Conservation (phyloP, 2,797 vertebrate species). For the Cyclopterus lumpus region DNA sequence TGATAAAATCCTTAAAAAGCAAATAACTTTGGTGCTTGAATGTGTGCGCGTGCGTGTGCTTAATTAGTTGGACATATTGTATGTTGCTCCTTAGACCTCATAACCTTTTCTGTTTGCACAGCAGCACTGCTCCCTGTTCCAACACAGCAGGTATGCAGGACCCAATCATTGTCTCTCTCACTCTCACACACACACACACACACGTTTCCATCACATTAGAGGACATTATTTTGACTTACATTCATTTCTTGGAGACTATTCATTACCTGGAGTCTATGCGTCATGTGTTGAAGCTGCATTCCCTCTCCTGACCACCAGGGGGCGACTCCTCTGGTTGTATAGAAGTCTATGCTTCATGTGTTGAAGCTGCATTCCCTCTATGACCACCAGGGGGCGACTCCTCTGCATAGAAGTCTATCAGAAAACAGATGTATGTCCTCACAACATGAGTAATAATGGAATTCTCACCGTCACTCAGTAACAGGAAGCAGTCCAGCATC, state of each 20-base stretch:
- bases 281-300: no score
- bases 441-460: no score
- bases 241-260: background rate
- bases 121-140: slow-evolving; percentile 2
- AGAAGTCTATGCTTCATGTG: background rate
- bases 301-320: no score
- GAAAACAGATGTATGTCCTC: no score
- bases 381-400: no score
- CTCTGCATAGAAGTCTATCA: no score
- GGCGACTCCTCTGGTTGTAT: background rate
- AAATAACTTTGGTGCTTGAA: background rate
- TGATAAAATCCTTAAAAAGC: background rate
- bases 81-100: slow-evolving; percentile 27
- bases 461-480: no score
- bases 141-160: slow-evolving; percentile 16
- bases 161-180: background rate
- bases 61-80: slow-evolving; percentile 47
- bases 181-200: background rate
- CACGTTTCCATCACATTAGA: background rate
- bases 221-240: background rate
- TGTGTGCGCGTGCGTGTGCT: slow-evolving; percentile 4
- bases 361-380: no score
- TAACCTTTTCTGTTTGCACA: slow-evolving; percentile 33
- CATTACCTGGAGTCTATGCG: no score
- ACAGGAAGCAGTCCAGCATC: no score